phyloP scores from a whole-genome alignment of 2,797 vertebrate genomes.

The Megaceryle alcyon region DNA sequence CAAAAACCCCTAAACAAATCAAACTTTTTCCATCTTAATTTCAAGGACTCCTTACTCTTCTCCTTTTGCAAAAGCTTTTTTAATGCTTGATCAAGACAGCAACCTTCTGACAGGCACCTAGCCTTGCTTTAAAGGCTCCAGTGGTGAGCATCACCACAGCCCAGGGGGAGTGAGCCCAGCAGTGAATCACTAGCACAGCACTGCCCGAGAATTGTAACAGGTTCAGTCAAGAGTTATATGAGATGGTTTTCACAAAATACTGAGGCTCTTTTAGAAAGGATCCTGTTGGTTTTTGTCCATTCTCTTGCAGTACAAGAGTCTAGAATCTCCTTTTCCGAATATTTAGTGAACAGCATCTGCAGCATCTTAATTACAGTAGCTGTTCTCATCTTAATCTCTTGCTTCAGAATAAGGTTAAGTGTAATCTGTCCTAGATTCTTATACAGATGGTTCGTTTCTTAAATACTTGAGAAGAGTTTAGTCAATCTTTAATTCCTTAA shows the following conservation, averaged over 20 bases:
- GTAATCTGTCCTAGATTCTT: constrained; percentile 88
- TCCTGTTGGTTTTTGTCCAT: neutral
- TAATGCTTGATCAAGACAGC: neutral
- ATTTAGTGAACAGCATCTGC: constrained; percentile 73
- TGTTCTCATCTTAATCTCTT: constrained; percentile 84
- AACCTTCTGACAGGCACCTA: neutral
- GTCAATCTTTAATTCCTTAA: constrained; percentile 80
- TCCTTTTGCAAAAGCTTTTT: neutral
- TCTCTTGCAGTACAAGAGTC: neutral
- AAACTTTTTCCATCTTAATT: neutral
- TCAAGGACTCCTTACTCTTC: neutral
- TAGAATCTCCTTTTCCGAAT: constrained; percentile 12
- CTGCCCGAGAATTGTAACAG: neutral
- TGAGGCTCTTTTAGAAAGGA: neutral
- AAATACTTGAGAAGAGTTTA: constrained; percentile 86
- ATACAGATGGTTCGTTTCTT: constrained; percentile 88
- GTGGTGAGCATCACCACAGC: neutral
- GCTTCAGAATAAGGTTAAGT: constrained; percentile 80
- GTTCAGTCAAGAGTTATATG: neutral
- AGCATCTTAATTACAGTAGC: constrained; percentile 76
- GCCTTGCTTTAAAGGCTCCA: neutral
- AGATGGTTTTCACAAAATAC: neutral
- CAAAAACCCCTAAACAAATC: neutral
- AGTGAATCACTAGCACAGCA: neutral
- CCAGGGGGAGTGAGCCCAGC: neutral